Base-by-base conservation (phyloP, 2,113 vertebrate species). In the Mionectes macconnelli region DNA sequence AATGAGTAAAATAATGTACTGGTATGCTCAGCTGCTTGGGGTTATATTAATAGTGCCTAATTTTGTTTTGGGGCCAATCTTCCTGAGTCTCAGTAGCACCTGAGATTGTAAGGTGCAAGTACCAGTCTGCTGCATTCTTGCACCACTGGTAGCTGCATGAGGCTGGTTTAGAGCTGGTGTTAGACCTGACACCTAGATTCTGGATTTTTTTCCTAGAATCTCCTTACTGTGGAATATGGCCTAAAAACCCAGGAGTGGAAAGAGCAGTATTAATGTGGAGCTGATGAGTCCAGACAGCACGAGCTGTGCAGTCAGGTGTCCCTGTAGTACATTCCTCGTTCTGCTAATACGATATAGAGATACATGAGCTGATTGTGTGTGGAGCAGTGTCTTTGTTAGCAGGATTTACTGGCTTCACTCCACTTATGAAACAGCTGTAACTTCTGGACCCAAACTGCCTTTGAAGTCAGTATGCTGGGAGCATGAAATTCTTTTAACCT, bases 281-380 rank as follows among this genome's bases (percentile, higher is more conserved):
- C 88, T 90, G 75, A 63, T 83, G 88, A 63, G 72, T 57, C 63
- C 94, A 90, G 88, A 92, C 79, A 93, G 85, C 27, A 5, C 0
- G 64, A 80, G 45, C 63, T 83, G 75, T 77, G 83, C 63, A 35
- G 79, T 70, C 90, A 85, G 86, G 83, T 95, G 94, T 90, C 79
- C 83, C 84, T 83, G 72, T 68, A 80, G 59, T 35, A 66, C 45
- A 31, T n/a, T 62, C 70, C 35, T 88, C 55, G 49, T 59, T 80
- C 85, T 86, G 37, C 64, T 95, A 92, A 95, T 96, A 76, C 3
- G 6, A 64, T 87, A 31, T 1, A 59, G 79, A 88, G 83, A 50
- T 76, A 21, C 13, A 6, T 50, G 94, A 95, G 90, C 94, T 86
- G 83, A 63, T 35, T 81, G 94, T 77, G 40, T 86, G 6, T 20